Evolutionary conservation across 2,797 vertebrate species (phyloP).

Genomic region (Lophius americanus): DNA sequence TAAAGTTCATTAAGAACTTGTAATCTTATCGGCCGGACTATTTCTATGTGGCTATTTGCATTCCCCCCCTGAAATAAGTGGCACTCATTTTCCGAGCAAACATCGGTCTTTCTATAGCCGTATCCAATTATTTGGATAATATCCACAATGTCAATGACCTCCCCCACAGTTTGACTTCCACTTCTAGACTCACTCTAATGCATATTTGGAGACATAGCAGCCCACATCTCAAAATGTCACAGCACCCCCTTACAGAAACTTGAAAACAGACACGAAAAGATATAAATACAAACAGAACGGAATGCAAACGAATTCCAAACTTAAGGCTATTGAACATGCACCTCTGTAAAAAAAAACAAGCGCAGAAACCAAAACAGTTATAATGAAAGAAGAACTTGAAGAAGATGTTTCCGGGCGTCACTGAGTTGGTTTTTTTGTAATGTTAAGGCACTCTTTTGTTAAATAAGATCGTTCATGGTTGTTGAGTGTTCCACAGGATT

Average conservation of each 20-base stretch:
- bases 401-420: slow-evolving; percentile 27
- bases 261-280: slow-evolving; percentile 33
- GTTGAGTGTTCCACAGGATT: slow-evolving; percentile 69
- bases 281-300: slow-evolving; percentile 67
- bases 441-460: slow-evolving; percentile 74
- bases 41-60: not conserved
- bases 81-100: slow-evolving; percentile 1
- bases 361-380: slow-evolving; percentile 45
- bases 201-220: slow-evolving; percentile 38
- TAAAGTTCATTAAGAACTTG: slow-evolving; percentile 47
- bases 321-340: slow-evolving; percentile 67
- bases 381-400: slow-evolving; percentile 33
- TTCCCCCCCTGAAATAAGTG: slow-evolving; percentile 3
- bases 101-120: not conserved
- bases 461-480: slow-evolving; percentile 75
- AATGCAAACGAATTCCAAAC: slow-evolving; percentile 48
- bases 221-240: slow-evolving; percentile 43
- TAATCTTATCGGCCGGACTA: slow-evolving; percentile 19
- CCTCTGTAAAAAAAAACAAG: slow-evolving; percentile 40
- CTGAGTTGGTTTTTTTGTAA: slow-evolving; percentile 67
- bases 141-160: not conserved
- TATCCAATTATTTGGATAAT: slow-evolving; percentile 10
- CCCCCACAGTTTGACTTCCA: slow-evolving; percentile 22
- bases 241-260: slow-evolving; percentile 48
- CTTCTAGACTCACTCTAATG: slow-evolving; percentile 31